phyloP scores from a whole-genome alignment of 2,888 invertebrate species.

The Tromatobia lineatoria region DNA sequence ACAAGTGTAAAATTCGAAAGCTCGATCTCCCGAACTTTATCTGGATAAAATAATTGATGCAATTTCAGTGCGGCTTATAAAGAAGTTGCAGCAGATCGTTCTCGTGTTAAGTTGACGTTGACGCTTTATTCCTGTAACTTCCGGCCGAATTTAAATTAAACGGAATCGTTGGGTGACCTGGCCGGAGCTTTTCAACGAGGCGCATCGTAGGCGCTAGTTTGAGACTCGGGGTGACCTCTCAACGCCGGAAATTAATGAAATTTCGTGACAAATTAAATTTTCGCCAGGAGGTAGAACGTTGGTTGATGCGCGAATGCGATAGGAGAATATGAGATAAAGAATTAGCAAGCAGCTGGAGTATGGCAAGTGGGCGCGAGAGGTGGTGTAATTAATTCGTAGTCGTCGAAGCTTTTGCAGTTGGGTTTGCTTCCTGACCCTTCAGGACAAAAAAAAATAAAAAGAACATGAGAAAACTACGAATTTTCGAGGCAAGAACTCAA shows the following conservation, averaged over 20 bases:
- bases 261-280: slow-evolving; percentile 69
- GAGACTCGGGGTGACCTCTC: slow-evolving; percentile 31
- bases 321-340: slow-evolving; percentile 52
- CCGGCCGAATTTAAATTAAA: slow-evolving; percentile 65
- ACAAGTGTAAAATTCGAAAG: neutral
- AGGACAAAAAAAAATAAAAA: slow-evolving; percentile 5
- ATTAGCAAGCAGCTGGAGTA: slow-evolving; percentile 57
- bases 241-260: slow-evolving; percentile 67
- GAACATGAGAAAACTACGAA: neutral
- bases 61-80: slow-evolving; percentile 26
- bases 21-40: too few species aligned
- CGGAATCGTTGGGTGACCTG: slow-evolving; percentile 61
- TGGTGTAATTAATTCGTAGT: slow-evolving; percentile 64
- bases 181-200: slow-evolving; percentile 40
- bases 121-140: slow-evolving; percentile 8
- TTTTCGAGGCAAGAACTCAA: slow-evolving; percentile 26
- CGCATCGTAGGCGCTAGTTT: slow-evolving; percentile 19
- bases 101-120: slow-evolving; percentile 16
- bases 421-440: slow-evolving; percentile 16
- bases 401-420: slow-evolving; percentile 60
- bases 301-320: slow-evolving; percentile 19
- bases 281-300: slow-evolving; percentile 25
- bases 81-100: slow-evolving; percentile 34
- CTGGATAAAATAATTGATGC: neutral
- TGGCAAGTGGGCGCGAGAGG: slow-evolving; percentile 33